These are phyloP conservation scores for Schlechtendalia chinensis DNA, from an alignment of 1,140 invertebrate species.

Conservation along the genomic window DNA sequence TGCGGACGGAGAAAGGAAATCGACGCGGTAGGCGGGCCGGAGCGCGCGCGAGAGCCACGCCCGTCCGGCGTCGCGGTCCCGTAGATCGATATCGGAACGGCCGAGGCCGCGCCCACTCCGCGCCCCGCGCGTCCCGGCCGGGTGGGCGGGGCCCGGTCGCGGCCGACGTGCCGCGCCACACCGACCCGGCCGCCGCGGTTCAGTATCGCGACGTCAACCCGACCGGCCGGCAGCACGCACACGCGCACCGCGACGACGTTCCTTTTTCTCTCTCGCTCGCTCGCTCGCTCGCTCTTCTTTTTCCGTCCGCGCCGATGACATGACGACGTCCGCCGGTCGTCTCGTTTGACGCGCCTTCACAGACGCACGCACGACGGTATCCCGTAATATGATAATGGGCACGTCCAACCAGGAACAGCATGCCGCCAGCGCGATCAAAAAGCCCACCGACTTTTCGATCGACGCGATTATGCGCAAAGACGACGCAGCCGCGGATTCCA, in stretches of 20 bases:
- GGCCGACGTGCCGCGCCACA: neutral
- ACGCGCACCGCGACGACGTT: neutral
- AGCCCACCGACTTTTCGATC: constrained; percentile 89
- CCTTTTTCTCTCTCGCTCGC: too few relatives aligned
- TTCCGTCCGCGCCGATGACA: neutral
- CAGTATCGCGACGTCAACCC: constrained; percentile 7
- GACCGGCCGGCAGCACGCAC: constrained; percentile 7
- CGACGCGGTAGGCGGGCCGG: neutral
- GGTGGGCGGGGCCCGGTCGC: neutral
- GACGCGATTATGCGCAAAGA: constrained; percentile 86
- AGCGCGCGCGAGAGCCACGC: neutral
- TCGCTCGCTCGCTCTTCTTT: too few relatives aligned
- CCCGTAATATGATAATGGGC: constrained; percentile 51
- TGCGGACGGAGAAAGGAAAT: neutral
- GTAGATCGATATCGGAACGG: neutral
- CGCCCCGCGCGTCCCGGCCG: neutral
- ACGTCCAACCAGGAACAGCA: constrained; percentile 52
- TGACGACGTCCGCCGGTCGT: neutral
- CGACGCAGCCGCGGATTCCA: constrained; percentile 53
- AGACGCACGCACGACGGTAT: too few relatives aligned
- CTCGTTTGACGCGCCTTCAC: too few relatives aligned
- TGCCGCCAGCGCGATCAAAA: constrained; percentile 54
- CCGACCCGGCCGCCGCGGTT: neutral
- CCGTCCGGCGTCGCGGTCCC: neutral
- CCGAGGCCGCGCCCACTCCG: neutral